These are phyloP conservation scores for Cyanoliseus patagonus DNA, from an alignment of 2,113 vertebrate species.

Conservation along the genomic window DNA sequence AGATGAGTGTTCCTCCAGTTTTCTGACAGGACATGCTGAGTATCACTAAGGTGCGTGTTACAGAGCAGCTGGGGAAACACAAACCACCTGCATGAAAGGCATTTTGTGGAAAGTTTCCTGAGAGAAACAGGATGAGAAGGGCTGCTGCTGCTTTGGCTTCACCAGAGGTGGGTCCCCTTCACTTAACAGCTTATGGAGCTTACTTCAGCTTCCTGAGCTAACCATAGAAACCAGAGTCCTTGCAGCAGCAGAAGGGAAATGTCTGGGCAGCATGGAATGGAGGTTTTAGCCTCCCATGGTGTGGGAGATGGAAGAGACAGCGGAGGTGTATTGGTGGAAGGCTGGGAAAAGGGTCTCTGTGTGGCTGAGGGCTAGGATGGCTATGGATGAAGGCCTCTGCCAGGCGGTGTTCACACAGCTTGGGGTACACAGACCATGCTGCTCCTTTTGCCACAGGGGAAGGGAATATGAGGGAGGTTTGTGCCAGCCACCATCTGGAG, in stretches of 20 bases:
- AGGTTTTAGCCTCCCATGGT: background rate
- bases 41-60: background rate
- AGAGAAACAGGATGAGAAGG: background rate
- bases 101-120: background rate
- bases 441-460: background rate
- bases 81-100: background rate
- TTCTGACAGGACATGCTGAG: background rate
- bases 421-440: fast-evolving
- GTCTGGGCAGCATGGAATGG: too few species aligned
- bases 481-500: background rate
- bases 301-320: background rate
- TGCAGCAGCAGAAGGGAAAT: background rate
- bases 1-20: background rate
- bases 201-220: background rate
- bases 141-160: background rate
- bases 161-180: background rate
- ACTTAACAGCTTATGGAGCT: background rate
- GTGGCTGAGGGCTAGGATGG: background rate
- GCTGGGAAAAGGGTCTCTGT: background rate
- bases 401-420: background rate
- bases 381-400: background rate
- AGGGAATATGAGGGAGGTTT: background rate
- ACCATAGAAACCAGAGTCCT: background rate
- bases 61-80: background rate
- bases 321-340: background rate